Evolutionary conservation across 2,888 invertebrate species (phyloP).

Genomic region (Agrochola litura): DNA sequence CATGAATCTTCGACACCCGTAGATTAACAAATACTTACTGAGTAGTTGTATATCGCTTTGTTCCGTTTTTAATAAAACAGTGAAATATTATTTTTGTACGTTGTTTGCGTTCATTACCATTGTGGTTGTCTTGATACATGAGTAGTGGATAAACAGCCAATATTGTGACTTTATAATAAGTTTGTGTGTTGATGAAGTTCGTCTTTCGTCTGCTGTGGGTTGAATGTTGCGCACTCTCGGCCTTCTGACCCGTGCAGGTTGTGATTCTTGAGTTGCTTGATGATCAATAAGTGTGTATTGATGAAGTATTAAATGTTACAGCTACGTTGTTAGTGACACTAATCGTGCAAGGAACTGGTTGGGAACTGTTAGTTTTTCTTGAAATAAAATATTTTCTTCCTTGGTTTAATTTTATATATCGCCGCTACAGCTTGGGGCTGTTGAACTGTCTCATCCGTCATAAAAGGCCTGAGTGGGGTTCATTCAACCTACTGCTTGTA

Average conservation of each 20-base stretch:
- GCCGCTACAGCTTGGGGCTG: conserved; percentile 33
- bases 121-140: conserved; percentile 74
- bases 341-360: conserved; percentile 29
- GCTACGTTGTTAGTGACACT: conserved; percentile 17
- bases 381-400: conserved; percentile 41
- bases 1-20: conserved; percentile 75
- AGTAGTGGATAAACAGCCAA: conserved; percentile 71
- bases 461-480: conserved; percentile 44
- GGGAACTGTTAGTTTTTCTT: conserved; percentile 22
- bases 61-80: conserved; percentile 78
- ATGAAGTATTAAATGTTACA: conserved; percentile 59
- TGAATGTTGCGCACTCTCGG: conserved; percentile 66
- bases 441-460: conserved; percentile 42
- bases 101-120: conserved; percentile 77
- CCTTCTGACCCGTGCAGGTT: conserved; percentile 70
- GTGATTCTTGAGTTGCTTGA: conserved; percentile 71
- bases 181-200: conserved; percentile 80
- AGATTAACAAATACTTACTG: conserved; percentile 78
- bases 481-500: conserved; percentile 74
- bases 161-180: conserved; percentile 83
- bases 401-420: conserved; percentile 52
- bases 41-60: conserved; percentile 83
- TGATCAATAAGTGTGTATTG: conserved; percentile 59
- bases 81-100: conserved; percentile 82
- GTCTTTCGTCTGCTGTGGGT: conserved; percentile 68